A percentile compares a stretch with the other conserved stretches of the same genome.
phyloP scores from a whole-genome alignment of 2,888 invertebrate genomes.

The Drosophila antonietae region DNA sequence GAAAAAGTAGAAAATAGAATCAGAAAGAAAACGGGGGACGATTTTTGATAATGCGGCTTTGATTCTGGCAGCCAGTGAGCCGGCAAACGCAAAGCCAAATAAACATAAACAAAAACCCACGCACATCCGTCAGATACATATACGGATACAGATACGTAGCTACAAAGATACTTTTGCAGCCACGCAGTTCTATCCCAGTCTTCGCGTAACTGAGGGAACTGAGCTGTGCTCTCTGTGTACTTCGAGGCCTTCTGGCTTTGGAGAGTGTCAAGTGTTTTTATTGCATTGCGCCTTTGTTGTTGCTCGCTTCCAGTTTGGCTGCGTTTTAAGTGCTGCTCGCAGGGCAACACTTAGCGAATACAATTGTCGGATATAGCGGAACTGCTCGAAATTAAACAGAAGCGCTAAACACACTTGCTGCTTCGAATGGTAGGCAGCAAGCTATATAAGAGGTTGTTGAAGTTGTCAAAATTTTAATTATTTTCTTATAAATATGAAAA shows the following conservation, averaged over 20 bases:
- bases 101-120: conserved; percentile 72
- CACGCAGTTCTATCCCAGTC: conserved; percentile 7
- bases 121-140: conserved; percentile 42
- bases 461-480: not conserved
- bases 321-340: conserved; percentile 59
- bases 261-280: conserved; percentile 78
- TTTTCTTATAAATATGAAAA: too few relatives aligned
- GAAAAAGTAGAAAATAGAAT: not conserved
- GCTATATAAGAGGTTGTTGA: not conserved
- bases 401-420: conserved; percentile 13
- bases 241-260: conserved; percentile 42
- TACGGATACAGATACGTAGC: conserved; percentile 26
- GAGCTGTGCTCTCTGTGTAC: not conserved
- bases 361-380: not conserved
- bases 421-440: not conserved
- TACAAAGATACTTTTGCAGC: conserved; percentile 12
- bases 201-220: not conserved
- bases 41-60: conserved; percentile 60
- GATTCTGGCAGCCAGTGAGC: conserved; percentile 71
- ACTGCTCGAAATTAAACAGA: conserved; percentile 25
- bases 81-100: conserved; percentile 81
- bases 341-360: conserved; percentile 26
- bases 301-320: conserved; percentile 40
- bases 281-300: conserved; percentile 50
- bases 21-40: conserved; percentile 11